Percentiles rank a stretch among this genome's conserved stretches.
These are phyloP conservation scores for Drosophila lini DNA, from an alignment of 1,140 invertebrate species.

Conservation along the genomic window DNA sequence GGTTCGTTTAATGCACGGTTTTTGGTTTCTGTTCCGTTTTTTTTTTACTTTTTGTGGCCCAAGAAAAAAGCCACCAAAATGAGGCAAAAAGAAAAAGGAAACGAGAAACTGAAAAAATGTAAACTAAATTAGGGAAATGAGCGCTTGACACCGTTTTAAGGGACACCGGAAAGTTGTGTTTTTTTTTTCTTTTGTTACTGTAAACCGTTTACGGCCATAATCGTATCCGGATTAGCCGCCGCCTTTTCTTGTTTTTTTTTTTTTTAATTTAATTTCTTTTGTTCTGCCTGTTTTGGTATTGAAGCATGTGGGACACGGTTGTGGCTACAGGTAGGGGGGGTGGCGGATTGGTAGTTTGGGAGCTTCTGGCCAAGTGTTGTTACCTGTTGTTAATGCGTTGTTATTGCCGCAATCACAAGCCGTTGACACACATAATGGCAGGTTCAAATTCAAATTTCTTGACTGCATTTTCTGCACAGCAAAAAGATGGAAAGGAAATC, in stretches of 20 bases:
- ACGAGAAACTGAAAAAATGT: conserved; percentile 45
- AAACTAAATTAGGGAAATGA: conserved; percentile 80
- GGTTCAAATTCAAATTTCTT: conserved; percentile 23
- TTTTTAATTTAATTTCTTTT: conserved; percentile 22
- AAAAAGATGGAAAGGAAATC: background rate
- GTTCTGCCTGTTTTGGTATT: conserved; percentile 26
- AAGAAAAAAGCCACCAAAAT: conserved; percentile 32
- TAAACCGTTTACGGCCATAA: conserved; percentile 74
- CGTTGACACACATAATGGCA: conserved; percentile 42
- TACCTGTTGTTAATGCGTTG: conserved; percentile 31
- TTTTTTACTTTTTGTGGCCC: conserved; percentile 1
- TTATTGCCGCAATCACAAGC: conserved; percentile 45
- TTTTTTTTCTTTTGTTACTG: conserved; percentile 37
- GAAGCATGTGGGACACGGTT: conserved; percentile 37
- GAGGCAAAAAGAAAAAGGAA: conserved; percentile 30
- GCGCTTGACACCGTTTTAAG: conserved; percentile 74
- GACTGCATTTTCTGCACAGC: background rate
- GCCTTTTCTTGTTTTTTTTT: conserved; percentile 14
- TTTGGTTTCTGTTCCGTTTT: conserved; percentile 9
- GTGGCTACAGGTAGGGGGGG: background rate
- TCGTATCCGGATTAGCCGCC: conserved; percentile 73
- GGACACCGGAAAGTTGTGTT: conserved; percentile 66
- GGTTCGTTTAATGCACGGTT: conserved; percentile 37
- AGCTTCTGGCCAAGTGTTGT: conserved; percentile 31
- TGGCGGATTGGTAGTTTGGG: conserved; percentile 7